These are phyloP conservation scores for Potamarius usumacintae DNA, from an alignment of 2,113 vertebrate genomes.

Conservation along the genomic window DNA sequence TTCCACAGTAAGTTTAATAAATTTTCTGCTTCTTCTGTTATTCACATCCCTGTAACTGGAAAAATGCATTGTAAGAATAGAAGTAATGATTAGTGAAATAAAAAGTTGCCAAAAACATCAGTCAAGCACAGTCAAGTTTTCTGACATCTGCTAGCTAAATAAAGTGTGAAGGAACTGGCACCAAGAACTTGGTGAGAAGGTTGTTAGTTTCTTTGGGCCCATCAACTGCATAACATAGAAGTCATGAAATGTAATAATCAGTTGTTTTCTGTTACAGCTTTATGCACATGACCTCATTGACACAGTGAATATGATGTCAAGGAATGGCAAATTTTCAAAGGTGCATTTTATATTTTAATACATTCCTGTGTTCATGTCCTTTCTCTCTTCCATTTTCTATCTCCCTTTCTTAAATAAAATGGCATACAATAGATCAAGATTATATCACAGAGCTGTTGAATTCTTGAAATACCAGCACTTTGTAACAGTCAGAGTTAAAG, in stretches of 20 bases:
- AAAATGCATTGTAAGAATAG: background rate
- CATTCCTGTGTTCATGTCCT: background rate
- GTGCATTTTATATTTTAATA: background rate
- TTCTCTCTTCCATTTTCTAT: background rate
- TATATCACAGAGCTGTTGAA: too few relatives aligned
- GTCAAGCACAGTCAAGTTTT: background rate
- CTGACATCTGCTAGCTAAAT: background rate
- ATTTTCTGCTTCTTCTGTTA: background rate
- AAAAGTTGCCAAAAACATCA: background rate
- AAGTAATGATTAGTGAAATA: too few relatives aligned
- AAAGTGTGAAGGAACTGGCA: background rate
- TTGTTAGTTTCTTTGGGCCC: background rate
- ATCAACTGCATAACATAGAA: background rate
- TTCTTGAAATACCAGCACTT: too few relatives aligned
- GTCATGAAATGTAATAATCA: too few relatives aligned
- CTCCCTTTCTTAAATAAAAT: background rate
- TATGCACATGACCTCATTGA: too few relatives aligned
- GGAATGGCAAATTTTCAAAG: slow-evolving; percentile 16
- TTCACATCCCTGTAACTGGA: background rate
- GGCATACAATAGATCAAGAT: background rate
- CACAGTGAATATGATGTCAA: background rate
- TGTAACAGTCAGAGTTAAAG: too few relatives aligned
- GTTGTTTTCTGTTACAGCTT: too few relatives aligned
- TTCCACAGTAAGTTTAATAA: slow-evolving; percentile 20
- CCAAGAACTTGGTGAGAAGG: background rate